Evolutionary conservation across 2,797 vertebrate species (phyloP), one percentile per base, ranked within the genome.

Genomic region (Aplochiton taeniatus): DNA sequence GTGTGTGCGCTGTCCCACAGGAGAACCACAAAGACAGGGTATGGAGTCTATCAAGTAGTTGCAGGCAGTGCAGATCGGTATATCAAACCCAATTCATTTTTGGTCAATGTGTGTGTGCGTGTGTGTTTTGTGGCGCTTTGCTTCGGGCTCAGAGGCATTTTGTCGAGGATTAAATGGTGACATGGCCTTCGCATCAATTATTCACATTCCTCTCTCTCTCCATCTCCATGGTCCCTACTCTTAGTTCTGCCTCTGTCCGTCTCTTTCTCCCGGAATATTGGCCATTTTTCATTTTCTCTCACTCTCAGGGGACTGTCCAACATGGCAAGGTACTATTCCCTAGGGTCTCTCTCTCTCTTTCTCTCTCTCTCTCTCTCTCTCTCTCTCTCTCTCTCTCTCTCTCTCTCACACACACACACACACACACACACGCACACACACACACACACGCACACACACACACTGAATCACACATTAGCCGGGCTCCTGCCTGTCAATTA

Each of bases 401-500:
- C 53, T 18, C 18, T 18, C 53, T 10, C 51, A 0, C 50, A 10
- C 50, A 19, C 50, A 52, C 50, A 52, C 14, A 52, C 16, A 52
- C 14, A 52, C 53, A 56, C 54, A 56, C 19, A 20, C 10, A 11
- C 17, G 9, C 18, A 55, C 18, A 20, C 5, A 56, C 12, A 31
- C n/a, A 56, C 19, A 19, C 20, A 56, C 54, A 56, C 18, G 18
- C 19, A 31, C 19, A 54, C 18, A 54, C 17, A 53, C 52, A 53
- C 11, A 20, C 3, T n/a, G n/a, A n/a, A n/a, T n/a, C 54, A 56
- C 31, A 31, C 6, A 31, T 31, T 31, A 31, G 0, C 42, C 46
- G 31, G 46, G 31, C 76, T 20, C 59, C 60, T 78, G 65, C 72
- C 53, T 81, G 70, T 77, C 79, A 81, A 72, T 85, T 77, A 85